phyloP scores from a whole-genome alignment of 2,113 vertebrate species.

The Paralichthys olivaceus region DNA sequence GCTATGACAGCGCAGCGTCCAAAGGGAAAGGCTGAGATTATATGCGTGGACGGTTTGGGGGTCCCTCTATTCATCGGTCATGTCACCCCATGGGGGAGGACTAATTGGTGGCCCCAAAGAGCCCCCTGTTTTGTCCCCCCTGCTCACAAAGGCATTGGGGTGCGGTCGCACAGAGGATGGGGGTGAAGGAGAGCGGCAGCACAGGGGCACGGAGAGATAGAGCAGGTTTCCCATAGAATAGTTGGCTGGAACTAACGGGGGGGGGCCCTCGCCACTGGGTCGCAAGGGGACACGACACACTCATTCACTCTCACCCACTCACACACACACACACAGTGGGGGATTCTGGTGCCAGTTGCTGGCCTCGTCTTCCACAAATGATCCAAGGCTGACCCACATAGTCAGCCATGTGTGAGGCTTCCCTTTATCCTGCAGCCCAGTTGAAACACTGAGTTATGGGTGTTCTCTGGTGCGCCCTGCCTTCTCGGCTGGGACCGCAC shows the following conservation, averaged over 20 bases:
- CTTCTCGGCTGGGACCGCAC: slow-evolving; percentile 71
- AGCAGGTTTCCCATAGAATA: slow-evolving; percentile 81
- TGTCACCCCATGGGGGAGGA: slow-evolving; percentile 83
- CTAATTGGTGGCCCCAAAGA: slow-evolving; percentile 85
- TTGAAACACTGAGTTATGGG: slow-evolving; percentile 82
- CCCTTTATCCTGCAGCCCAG: slow-evolving; percentile 74
- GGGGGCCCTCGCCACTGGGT: slow-evolving; percentile 54
- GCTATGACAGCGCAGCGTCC: slow-evolving; percentile 65
- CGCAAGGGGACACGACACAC: slow-evolving; percentile 64
- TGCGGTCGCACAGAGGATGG: slow-evolving; percentile 57
- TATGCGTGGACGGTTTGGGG: slow-evolving; percentile 78
- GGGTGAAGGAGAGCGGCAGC: slow-evolving; percentile 42
- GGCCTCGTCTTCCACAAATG: slow-evolving; percentile 78
- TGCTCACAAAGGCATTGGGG: slow-evolving; percentile 79
- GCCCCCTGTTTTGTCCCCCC: slow-evolving; percentile 76
- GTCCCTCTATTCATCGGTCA: slow-evolving; percentile 79
- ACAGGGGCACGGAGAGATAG: slow-evolving; percentile 25
- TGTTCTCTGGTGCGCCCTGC: slow-evolving; percentile 74
- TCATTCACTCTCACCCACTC: slow-evolving; percentile 45
- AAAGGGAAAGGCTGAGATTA: slow-evolving; percentile 70
- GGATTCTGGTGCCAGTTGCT: slow-evolving; percentile 80
- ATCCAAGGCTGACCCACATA: slow-evolving; percentile 84
- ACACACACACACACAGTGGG: slow-evolving; percentile 60
- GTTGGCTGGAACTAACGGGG: slow-evolving; percentile 71
- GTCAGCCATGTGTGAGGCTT: slow-evolving; percentile 82